Base-by-base conservation (phyloP, 2,113 vertebrate genomes). In the Rhynchomys soricoides region DNA sequence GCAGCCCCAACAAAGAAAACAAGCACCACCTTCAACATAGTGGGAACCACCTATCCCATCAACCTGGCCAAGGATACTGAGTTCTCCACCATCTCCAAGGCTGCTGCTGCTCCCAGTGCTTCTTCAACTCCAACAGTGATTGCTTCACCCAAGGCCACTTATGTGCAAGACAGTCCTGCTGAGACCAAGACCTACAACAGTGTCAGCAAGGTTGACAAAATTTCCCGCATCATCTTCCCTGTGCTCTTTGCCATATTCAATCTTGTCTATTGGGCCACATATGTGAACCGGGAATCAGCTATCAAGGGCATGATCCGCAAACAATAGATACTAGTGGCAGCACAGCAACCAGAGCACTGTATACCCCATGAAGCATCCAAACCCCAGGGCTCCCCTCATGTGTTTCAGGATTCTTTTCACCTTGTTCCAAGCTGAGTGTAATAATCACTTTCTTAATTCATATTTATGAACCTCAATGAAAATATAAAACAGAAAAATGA, bases 131-230 rank as follows among this genome's bases (percentile, higher is more conserved):
- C 98, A 1, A 96, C 97, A 1, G 85, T 98, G 85, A 97, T 97
- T 43, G 40, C 99, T 0, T 97, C 99, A 0, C 97, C 98, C 34
- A 99, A 99, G 98, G 94, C 98, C 71, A 98, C 98, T 89, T 99
- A 98, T 45, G 96, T 99, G 97, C 99, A 99, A 45, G 99, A 99
- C 91, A 99, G 99, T 90, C 99, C 99, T 45, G 98, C 98, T 45
- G 99, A 99, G 93, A 99, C 98, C 97, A 99, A 99, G 98, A 99
- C 99, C 45, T 99, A 99, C 99, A 99, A 99, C 98, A 99, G 99
- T 0, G 99, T 99, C 98, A 99, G 99, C 99, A 99, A 99, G 99
- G 99, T 99, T 98, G 99, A 99, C 99, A 99, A 99, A 98, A 99
- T 99, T 97, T 99, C 99, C 1, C 99, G 99, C 98, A 99, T 99